These are phyloP conservation scores for Drosophila sproati DNA, from an alignment of 1,140 invertebrate species.

Conservation along the genomic window DNA sequence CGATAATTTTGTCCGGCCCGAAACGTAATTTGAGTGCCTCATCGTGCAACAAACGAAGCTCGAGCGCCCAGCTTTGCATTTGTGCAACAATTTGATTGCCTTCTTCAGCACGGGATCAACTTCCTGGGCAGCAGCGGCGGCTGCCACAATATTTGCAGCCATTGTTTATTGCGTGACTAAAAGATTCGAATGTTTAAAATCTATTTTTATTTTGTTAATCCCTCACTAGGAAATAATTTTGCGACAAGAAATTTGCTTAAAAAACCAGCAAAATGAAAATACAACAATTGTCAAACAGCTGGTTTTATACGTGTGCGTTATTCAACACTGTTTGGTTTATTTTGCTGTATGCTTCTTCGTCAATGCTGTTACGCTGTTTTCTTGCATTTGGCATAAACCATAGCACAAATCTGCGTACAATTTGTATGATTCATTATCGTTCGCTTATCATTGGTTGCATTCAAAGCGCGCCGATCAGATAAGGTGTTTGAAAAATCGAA, in stretches of 20 bases:
- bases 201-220: too few relatives aligned
- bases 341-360: slow-evolving; percentile 27
- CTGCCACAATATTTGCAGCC: slow-evolving; percentile 68
- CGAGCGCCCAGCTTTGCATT: slow-evolving; percentile 92
- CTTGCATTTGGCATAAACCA: slow-evolving; percentile 20
- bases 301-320: background rate
- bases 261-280: background rate
- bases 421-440: slow-evolving; percentile 23
- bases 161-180: slow-evolving; percentile 11
- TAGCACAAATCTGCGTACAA: too few relatives aligned
- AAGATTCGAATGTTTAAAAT: too few relatives aligned
- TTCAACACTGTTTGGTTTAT: background rate
- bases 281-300: slow-evolving; percentile 34
- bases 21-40: slow-evolving; percentile 90
- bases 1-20: slow-evolving; percentile 88
- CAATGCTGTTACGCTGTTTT: slow-evolving; percentile 36
- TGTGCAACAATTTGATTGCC: slow-evolving; percentile 90
- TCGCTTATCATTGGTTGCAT: slow-evolving; percentile 19
- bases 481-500: slow-evolving; percentile 55
- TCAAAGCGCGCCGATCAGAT: slow-evolving; percentile 33
- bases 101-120: slow-evolving; percentile 91
- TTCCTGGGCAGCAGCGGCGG: slow-evolving; percentile 64
- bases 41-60: slow-evolving; percentile 90
- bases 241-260: background rate
- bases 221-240: too few relatives aligned